These are phyloP conservation scores for Pheosia gnoma DNA, from an alignment of 2,888 invertebrate genomes.

Conservation along the genomic window DNA sequence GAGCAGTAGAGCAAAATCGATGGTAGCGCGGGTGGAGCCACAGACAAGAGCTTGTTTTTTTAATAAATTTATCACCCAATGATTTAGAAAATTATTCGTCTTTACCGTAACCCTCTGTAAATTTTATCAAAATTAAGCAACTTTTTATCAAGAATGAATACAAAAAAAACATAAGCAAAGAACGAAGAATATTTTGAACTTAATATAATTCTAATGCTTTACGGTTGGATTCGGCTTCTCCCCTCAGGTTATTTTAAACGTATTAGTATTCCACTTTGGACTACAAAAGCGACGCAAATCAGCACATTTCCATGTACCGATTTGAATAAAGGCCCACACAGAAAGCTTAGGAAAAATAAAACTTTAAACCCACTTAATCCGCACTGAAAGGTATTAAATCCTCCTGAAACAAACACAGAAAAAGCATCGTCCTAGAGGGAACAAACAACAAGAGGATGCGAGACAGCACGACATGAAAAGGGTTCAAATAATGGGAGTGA, in stretches of 20 bases:
- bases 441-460: conserved; percentile 7
- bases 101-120: too few relatives aligned
- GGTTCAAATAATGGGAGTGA: conserved; percentile 1
- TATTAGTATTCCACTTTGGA: not conserved
- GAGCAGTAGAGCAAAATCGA: too few relatives aligned
- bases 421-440: conserved; percentile 11
- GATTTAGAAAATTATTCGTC: too few relatives aligned
- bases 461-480: conserved; percentile 14
- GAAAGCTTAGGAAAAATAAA: not conserved
- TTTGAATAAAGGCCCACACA: not conserved
- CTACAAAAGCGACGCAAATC: conserved; percentile 1
- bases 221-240: too few relatives aligned
- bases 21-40: too few relatives aligned
- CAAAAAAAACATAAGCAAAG: too few relatives aligned
- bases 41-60: too few relatives aligned
- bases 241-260: not conserved
- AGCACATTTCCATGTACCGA: not conserved
- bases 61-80: too few relatives aligned
- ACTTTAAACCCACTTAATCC: not conserved
- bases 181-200: too few relatives aligned
- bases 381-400: not conserved
- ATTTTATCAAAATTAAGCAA: too few relatives aligned
- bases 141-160: too few relatives aligned
- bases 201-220: too few relatives aligned
- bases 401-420: conserved; percentile 4